Evolutionary conservation across 1,140 invertebrate species (phyloP), one percentile per base, ranked within the genome.

Genomic region (Drosophila elegans): DNA sequence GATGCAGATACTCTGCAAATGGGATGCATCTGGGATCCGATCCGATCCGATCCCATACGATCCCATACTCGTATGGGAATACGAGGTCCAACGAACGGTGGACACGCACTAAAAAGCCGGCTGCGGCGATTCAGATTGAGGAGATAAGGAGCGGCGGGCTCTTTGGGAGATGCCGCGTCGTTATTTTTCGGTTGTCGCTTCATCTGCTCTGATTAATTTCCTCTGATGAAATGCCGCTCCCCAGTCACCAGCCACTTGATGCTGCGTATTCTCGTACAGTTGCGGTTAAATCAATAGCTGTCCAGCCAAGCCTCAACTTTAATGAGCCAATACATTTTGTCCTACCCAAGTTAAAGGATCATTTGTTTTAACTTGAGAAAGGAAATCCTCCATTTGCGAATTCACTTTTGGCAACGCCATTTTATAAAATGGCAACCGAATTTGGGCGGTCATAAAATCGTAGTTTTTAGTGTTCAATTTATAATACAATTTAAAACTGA

Each of bases 121-220:
- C 60, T 36, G 42, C 61, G 59, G 51, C 53, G 64, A 68, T 66
- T 68, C 60, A 68, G 82, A 86, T 86, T 88, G 80, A 86, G 66
- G 71, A 74, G 82, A 86, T 86, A 86, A 86, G 61, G 75, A 59
- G 54, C 32, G 60, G 74, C 55, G 51, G 44, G 11, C 39, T 52
- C 49, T 83, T 83, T 83, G n/a, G 51, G 66, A 79, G 79, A 86
- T 86, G 79, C 82, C 83, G 82, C 82, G 71, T 71, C 84, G 82
- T 82, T 86, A 88, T 88, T 86, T 85, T 82, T 83, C 64, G 75
- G 82, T 88, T 85, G 82, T 88, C 75, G 79, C 84, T 73, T 72
- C 83, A 85, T 86, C 75, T 83, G 82, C 82, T 82, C 82, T 86
- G 82, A 86, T 86, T 86, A 86, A 88, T 86, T 86, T 79, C 45